These are phyloP conservation scores for Pseudococcus viburni DNA, from an alignment of 2,888 invertebrate species.

Conservation along the genomic window DNA sequence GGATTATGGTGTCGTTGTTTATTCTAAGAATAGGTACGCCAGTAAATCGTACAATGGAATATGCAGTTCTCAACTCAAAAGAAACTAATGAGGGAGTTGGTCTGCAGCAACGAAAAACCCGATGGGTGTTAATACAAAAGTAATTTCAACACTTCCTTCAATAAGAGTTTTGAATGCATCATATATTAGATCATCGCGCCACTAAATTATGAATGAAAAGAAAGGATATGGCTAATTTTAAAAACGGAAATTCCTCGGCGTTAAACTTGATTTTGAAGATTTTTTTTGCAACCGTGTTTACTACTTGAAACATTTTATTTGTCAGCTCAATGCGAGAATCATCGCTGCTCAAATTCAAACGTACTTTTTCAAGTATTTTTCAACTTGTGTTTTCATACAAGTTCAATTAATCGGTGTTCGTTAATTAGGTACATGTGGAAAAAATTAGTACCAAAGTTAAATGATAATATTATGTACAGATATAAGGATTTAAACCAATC, in stretches of 20 bases:
- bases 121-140: conserved; percentile 30
- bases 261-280: conserved; percentile 47
- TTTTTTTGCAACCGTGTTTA: conserved; percentile 44
- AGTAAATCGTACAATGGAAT: background rate
- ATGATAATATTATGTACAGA: background rate
- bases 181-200: conserved; percentile 14
- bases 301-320: background rate
- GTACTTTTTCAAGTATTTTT: background rate
- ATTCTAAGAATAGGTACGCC: background rate
- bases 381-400: background rate
- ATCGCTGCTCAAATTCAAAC: background rate
- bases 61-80: conserved; percentile 26
- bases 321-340: background rate
- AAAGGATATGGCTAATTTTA: conserved; percentile 54
- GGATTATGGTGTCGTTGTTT: background rate
- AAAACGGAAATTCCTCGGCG: conserved; percentile 29
- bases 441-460: conserved; percentile 7
- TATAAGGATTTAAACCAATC: background rate
- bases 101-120: background rate
- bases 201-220: conserved; percentile 53
- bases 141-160: conserved; percentile 39
- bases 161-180: conserved; percentile 25
- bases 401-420: background rate
- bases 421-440: background rate
- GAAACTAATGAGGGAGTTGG: background rate